Percentiles rank a stretch among this genome's conserved stretches.
These are phyloP conservation scores for Hypocryptadius cinnamomeus DNA, from an alignment of 2,113 vertebrate genomes.

Conservation along the genomic window DNA sequence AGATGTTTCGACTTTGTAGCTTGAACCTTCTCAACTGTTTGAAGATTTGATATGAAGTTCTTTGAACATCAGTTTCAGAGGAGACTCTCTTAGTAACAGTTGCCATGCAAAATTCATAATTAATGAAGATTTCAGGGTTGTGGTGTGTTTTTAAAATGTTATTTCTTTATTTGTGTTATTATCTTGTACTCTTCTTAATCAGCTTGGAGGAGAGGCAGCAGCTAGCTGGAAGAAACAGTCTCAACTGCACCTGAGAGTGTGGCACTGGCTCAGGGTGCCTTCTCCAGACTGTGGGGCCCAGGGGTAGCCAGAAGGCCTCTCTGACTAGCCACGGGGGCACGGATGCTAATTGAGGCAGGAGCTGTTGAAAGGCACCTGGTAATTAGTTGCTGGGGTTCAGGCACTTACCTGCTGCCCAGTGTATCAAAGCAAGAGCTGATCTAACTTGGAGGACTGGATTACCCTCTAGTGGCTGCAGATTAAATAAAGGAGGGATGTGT, in stretches of 20 bases:
- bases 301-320: neutral
- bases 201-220: neutral
- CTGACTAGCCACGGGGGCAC: neutral
- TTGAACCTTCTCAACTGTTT: slow-evolving; percentile 62
- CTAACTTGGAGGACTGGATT: slow-evolving; percentile 15
- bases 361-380: neutral
- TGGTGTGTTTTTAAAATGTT: slow-evolving; percentile 21
- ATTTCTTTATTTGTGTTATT: slow-evolving; percentile 50
- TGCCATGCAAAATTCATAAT: slow-evolving; percentile 72
- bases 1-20: slow-evolving; percentile 70
- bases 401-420: neutral
- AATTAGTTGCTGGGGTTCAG: neutral
- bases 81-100: slow-evolving; percentile 70
- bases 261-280: neutral
- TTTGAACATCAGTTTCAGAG: slow-evolving; percentile 66
- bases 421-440: neutral
- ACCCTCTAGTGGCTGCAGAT: slow-evolving; percentile 55
- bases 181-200: slow-evolving; percentile 18
- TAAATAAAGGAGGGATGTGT: neutral
- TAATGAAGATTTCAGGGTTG: slow-evolving; percentile 63
- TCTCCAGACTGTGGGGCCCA: neutral
- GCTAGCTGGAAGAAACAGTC: neutral
- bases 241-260: accelerated
- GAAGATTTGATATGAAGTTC: slow-evolving; percentile 53
- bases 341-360: neutral